These are phyloP conservation scores for Ondatra zibethicus DNA, from an alignment of 2,113 vertebrate genomes.

Conservation along the genomic window DNA sequence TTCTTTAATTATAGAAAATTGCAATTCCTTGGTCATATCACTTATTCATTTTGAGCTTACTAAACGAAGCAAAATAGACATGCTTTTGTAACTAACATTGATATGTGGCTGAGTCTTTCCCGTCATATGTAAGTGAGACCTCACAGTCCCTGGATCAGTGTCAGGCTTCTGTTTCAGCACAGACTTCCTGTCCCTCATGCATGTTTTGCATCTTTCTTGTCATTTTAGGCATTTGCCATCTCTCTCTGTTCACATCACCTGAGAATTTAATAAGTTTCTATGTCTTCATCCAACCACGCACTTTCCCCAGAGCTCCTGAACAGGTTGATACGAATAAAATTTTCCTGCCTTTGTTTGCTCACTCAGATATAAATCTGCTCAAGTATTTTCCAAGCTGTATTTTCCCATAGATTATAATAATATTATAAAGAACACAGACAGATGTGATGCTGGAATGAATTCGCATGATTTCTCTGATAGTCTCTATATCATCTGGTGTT, in stretches of 20 bases:
- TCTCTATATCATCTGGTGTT: background rate
- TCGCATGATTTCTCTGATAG: background rate
- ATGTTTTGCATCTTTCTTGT: background rate
- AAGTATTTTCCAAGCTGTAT: background rate
- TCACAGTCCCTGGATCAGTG: background rate
- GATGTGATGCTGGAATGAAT: background rate
- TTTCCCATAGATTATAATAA: constrained; percentile 8
- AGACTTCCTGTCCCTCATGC: background rate
- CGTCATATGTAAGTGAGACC: background rate
- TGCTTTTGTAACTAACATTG: background rate
- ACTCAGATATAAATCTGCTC: constrained; percentile 3
- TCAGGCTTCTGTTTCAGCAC: background rate
- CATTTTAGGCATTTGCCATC: background rate
- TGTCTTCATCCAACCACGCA: background rate
- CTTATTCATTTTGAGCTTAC: background rate
- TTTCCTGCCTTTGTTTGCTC: constrained; percentile 21
- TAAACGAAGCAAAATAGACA: background rate
- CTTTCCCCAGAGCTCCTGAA: background rate
- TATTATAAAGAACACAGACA: background rate
- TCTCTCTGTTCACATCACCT: background rate
- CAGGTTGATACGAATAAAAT: background rate
- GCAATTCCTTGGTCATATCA: background rate
- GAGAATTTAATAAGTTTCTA: background rate
- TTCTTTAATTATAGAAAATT: background rate
- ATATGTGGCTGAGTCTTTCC: too few species aligned